Conservation (phyloP, 1,140 invertebrate genomes). For the Ptiloglossa arizonensis region DNA sequence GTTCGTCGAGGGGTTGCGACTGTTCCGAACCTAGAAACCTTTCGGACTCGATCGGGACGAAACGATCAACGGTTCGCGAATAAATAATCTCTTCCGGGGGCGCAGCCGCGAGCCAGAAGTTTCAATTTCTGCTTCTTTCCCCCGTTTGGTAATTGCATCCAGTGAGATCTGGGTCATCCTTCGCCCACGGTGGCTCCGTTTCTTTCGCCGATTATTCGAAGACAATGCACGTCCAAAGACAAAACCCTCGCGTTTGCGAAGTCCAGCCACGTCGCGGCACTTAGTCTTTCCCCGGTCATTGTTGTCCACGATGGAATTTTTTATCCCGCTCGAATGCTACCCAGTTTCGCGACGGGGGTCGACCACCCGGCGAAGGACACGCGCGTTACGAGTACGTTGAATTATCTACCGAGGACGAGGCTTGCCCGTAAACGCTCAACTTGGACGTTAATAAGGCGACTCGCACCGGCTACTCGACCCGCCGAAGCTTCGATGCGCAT, state of each 20-base stretch:
- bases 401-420: no score
- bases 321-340: no score
- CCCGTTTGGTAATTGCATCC: constrained; percentile 18
- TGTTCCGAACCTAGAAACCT: neutral
- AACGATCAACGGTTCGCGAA: neutral
- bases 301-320: no score
- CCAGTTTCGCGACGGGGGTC: no score
- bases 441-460: no score
- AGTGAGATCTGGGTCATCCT: constrained; percentile 16
- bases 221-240: constrained; percentile 9
- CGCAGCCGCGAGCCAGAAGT: constrained; percentile 10
- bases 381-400: no score
- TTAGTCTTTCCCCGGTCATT: neutral
- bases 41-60: neutral
- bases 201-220: constrained; percentile 1
- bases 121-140: constrained; percentile 5
- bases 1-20: no score
- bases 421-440: no score
- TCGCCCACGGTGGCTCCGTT: constrained; percentile 14
- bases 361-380: no score
- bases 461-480: no score
- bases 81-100: constrained; percentile 22
- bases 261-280: neutral
- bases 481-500: no score
- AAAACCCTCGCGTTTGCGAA: constrained; percentile 21